These are phyloP conservation scores for Piezodorus guildinii DNA, from an alignment of 1,140 invertebrate genomes.

Conservation along the genomic window DNA sequence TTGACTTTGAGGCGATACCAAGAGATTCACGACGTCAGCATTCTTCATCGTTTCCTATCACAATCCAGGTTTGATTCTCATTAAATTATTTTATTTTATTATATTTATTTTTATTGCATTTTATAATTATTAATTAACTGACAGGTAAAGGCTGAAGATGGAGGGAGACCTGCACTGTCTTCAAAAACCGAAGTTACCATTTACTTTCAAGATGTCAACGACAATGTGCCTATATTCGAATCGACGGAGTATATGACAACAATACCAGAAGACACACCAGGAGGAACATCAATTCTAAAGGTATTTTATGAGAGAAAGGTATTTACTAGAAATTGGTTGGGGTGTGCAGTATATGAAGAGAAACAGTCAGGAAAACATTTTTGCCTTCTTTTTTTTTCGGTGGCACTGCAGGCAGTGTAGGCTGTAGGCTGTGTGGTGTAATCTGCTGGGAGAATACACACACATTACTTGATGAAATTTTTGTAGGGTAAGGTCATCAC, in stretches of 20 bases:
- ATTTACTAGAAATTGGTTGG: too few species aligned
- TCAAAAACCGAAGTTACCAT: conserved; percentile 63
- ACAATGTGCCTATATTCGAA: conserved; percentile 71
- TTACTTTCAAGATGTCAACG: conserved; percentile 79
- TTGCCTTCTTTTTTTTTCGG: too few species aligned
- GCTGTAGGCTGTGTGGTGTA: too few species aligned
- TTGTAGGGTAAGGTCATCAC: too few species aligned
- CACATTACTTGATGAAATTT: too few species aligned
- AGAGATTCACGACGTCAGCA: background rate
- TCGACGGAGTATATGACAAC: conserved; percentile 56
- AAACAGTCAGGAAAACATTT: too few species aligned
- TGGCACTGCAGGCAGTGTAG: too few species aligned
- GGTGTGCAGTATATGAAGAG: too few species aligned
- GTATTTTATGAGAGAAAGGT: conserved; percentile 34
- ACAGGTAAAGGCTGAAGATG: conserved; percentile 66
- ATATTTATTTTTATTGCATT: background rate
- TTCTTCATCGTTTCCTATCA: conserved; percentile 32
- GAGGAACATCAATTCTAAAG: conserved; percentile 66
- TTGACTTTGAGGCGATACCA: conserved; percentile 61
- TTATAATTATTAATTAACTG: background rate
- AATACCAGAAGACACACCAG: conserved; percentile 68
- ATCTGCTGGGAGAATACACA: too few species aligned
- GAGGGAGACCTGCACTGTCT: conserved; percentile 60
- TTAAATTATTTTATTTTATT: background rate
- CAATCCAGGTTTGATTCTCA: conserved; percentile 40